These are phyloP conservation scores for Crenichthys baileyi DNA, from an alignment of 2,797 vertebrate genomes.

Conservation along the genomic window DNA sequence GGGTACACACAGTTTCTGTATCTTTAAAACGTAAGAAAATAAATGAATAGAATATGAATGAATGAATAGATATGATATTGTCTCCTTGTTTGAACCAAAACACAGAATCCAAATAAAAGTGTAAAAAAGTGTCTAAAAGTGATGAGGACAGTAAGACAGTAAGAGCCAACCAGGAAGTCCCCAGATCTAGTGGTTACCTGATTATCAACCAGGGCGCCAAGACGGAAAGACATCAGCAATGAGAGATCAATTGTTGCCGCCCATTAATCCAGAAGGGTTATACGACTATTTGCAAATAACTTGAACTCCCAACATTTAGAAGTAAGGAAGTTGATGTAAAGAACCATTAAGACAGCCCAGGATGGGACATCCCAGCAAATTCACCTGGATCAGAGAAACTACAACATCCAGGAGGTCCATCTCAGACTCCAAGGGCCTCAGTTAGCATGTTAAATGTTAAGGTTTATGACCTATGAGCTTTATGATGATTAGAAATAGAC, in stretches of 20 bases:
- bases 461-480: background rate
- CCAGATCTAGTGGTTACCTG: background rate
- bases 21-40: background rate
- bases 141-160: too few relatives aligned
- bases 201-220: background rate
- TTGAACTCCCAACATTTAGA: background rate
- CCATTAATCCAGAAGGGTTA: background rate
- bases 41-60: background rate
- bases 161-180: background rate
- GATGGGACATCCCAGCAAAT: background rate
- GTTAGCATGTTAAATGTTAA: background rate
- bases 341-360: background rate
- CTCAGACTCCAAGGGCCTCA: background rate
- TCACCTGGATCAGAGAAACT: background rate
- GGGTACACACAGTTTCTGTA: constrained; percentile 7
- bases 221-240: background rate
- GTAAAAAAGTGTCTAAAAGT: too few relatives aligned
- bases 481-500: background rate
- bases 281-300: background rate
- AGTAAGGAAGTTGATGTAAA: background rate
- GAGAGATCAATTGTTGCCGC: background rate
- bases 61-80: too few relatives aligned
- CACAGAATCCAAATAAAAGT: too few relatives aligned
- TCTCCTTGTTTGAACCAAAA: too few relatives aligned
- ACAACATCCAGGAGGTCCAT: background rate